Base-by-base conservation (phyloP, 2,888 invertebrate species). In the Latheticus oryzae region DNA sequence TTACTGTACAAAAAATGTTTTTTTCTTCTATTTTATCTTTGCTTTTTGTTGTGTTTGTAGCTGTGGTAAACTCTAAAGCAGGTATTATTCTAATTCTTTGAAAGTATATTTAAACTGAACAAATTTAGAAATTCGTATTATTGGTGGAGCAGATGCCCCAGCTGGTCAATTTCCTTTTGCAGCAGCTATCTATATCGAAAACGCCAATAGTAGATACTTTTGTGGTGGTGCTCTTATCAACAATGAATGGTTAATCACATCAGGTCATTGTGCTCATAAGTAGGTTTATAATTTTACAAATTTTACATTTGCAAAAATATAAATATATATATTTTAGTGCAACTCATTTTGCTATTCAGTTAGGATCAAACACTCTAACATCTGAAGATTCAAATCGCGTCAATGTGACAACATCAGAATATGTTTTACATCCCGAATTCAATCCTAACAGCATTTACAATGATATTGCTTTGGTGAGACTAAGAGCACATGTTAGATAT, bases 131-230 rank as follows among this genome's bases (percentile, higher is more conserved):
- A 9, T 5, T 7, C 13, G 52, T 2, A 52, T 52, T 7, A 42
- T 52, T 15, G 52, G 52, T 12, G 52, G 52, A 8, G 11, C 19
- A 4, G 23, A 40, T 32, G 40, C 52, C 4, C 7, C 15, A 0
- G 32, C 24, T 5, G 52, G 52, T 7, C 40, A 42, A 7, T 52
- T 52, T 11, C 40, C 52, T 8, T 52, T 52, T 17, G 52, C 52
- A n/a, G 52, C 42, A n/a, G 40, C 42, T n/a, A 42, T 52, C 8
- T 8, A 26, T 23, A 8, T 30, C 7, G 32, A 52, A 30, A 42
- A 30, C 4, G 15, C 8, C n/a, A 13, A 12, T 12, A 33, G 40
- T 16, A 38, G 17, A 11, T 52, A 15, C 12, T 52, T 52, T 23
- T 52, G 52, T 11, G 52, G 52, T 4, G 52, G 52, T 13, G 32